These are phyloP conservation scores for Acanthosepion esculentum DNA, from an alignment of 2,888 invertebrate species.

Conservation along the genomic window DNA sequence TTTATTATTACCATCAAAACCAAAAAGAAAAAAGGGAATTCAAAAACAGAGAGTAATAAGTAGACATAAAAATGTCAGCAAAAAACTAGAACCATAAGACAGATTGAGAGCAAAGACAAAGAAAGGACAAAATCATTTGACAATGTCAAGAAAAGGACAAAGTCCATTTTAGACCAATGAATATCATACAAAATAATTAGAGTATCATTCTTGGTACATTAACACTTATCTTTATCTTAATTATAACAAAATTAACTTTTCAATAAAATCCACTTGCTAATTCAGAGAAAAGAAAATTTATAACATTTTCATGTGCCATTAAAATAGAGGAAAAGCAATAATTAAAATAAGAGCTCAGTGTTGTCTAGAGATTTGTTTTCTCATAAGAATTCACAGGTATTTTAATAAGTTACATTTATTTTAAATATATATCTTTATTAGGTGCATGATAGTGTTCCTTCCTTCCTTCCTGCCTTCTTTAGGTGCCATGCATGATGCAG, in stretches of 20 bases:
- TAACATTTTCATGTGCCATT: background rate
- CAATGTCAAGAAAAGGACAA: background rate
- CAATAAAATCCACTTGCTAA: background rate
- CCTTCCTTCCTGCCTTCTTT: too few relatives aligned
- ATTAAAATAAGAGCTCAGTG: background rate
- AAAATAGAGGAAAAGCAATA: background rate
- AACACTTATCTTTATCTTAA: background rate
- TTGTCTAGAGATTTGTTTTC: background rate
- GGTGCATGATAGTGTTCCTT: too few relatives aligned
- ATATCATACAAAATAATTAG: background rate
- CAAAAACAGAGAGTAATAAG: background rate
- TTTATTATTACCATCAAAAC: background rate
- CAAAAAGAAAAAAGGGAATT: background rate
- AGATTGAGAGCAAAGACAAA: too few relatives aligned
- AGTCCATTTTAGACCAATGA: background rate
- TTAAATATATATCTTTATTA: too few relatives aligned
- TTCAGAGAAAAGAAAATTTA: background rate
- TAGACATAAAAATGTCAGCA: background rate
- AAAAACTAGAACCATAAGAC: background rate
- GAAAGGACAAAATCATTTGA: background rate
- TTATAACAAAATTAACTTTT: background rate
- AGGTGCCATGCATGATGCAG: too few relatives aligned
- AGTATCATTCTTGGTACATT: too few relatives aligned
- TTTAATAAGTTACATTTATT: too few relatives aligned
- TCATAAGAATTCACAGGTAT: too few relatives aligned